Evolutionary conservation across 2,797 vertebrate genomes (phyloP), one percentile per base, ranked within the genome.

Genomic region (Coregonus sp.): DNA sequence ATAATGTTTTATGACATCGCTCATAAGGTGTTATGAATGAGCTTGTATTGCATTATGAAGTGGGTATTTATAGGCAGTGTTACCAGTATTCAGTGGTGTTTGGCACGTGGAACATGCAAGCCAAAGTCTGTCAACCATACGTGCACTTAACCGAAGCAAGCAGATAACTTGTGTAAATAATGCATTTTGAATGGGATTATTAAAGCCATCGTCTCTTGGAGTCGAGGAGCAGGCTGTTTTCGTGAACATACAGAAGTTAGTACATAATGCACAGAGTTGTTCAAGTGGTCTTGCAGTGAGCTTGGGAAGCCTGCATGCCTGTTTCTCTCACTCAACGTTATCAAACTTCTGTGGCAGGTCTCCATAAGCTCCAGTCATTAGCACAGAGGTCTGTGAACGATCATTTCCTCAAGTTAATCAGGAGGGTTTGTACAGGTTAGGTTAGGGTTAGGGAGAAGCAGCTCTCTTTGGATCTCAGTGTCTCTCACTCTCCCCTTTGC

Each of bases 321-420:
- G 25, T 20, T 73, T 70, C 51, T 69, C 33, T 9, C 67, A 70
- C 25, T 15, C 33, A 73, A 71, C 67, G 52, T 76, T 69, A 70
- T 78, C 77, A 72, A 75, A 75, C 80, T 31, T 70, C 61, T 80
- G 67, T 86, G 73, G 54, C 72, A 33, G 63, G 61, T 35, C 40
- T 70, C 75, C 74, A 72, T 75, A 82, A 74, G 69, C 50, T 37
- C 40, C 70, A 77, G 86, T 75, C 78, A 75, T 16, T 79, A 82
- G 86, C 82, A 78, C 82, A 11, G n/a, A 16, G 84, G 81, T 75
- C 68, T 15, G 47, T 3, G 25, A 86, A 83, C 85, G 85, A 20
- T 82, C 66, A 72, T 80, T 84, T 75, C 63, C 59, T 76, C 51
- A 67, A 80, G 54, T 65, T 65, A 29, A 65, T 25, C 20, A 4